phyloP scores from a whole-genome alignment of 2,888 invertebrate genomes.

The Sinohyriopsis cumingii region DNA sequence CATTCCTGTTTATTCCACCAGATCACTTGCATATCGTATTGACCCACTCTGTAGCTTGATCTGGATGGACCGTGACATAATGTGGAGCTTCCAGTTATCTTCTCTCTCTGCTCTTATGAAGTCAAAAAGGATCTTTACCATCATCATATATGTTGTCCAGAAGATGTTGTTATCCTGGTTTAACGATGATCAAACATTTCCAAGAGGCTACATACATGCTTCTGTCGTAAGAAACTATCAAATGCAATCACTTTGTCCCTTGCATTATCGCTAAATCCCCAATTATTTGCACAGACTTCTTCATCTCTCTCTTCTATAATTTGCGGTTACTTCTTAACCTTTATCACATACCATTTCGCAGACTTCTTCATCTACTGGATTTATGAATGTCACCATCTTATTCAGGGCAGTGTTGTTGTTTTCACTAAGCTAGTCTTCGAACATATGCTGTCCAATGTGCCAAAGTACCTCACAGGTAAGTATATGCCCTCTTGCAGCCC shows the following conservation, averaged over 20 bases:
- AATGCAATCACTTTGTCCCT: no score
- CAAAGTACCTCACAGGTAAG: conserved; percentile 10
- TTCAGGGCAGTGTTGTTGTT: conserved; percentile 1
- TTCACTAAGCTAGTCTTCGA: not conserved
- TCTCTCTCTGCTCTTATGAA: conserved; percentile 22
- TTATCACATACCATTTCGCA: no score
- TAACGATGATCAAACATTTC: no score
- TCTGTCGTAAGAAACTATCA: no score
- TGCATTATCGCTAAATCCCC: no score
- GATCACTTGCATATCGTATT: conserved; percentile 17
- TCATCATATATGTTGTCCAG: not conserved
- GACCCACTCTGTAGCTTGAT: conserved; percentile 17
- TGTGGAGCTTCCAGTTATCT: conserved; percentile 22
- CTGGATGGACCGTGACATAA: conserved; percentile 14
- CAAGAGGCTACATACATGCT: no score
- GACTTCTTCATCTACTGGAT: no score
- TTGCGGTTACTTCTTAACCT: no score
- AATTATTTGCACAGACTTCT: no score
- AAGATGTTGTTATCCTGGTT: not conserved
- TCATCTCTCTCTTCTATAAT: no score
- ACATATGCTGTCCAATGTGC: conserved; percentile 3
- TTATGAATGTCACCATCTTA: not conserved
- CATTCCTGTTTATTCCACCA: conserved; percentile 14
- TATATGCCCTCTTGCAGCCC: conserved; percentile 8
- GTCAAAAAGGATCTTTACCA: conserved; percentile 9